Evolutionary conservation across 2,797 vertebrate genomes (phyloP).

Genomic region (Tokudaia muenninki): DNA sequence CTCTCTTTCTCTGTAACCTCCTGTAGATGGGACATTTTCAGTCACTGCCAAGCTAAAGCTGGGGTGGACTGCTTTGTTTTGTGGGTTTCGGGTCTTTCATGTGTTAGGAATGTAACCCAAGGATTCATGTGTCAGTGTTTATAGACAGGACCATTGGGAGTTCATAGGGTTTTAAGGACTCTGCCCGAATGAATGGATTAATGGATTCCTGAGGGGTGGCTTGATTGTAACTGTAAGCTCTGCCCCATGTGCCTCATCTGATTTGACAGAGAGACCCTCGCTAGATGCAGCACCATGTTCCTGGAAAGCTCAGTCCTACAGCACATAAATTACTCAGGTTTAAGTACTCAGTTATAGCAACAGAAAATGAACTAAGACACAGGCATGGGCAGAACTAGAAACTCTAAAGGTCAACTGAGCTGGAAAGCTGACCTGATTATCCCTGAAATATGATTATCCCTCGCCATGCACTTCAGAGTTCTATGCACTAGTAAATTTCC

Average conservation of each 20-base stretch:
- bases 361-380: background rate
- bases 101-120: background rate
- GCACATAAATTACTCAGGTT: background rate
- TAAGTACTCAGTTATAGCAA: background rate
- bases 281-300: background rate
- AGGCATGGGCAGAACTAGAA: background rate
- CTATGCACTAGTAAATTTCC: slow-evolving; percentile 27
- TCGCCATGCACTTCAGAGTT: background rate
- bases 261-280: background rate
- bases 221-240: background rate
- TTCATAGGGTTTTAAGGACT: background rate
- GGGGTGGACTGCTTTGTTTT: background rate
- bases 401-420: background rate
- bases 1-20: slow-evolving; percentile 1
- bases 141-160: background rate
- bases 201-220: background rate
- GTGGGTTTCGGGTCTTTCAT: background rate
- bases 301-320: background rate
- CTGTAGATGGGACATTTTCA: background rate
- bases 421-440: background rate
- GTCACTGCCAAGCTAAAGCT: slow-evolving; percentile 34
- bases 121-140: background rate
- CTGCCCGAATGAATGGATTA: background rate
- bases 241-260: no score
- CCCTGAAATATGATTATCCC: slow-evolving; percentile 9